Percentiles rank a stretch among this genome's conserved stretches.
phyloP scores from a whole-genome alignment of 2,888 invertebrate species.

The Diarsia brunnea region DNA sequence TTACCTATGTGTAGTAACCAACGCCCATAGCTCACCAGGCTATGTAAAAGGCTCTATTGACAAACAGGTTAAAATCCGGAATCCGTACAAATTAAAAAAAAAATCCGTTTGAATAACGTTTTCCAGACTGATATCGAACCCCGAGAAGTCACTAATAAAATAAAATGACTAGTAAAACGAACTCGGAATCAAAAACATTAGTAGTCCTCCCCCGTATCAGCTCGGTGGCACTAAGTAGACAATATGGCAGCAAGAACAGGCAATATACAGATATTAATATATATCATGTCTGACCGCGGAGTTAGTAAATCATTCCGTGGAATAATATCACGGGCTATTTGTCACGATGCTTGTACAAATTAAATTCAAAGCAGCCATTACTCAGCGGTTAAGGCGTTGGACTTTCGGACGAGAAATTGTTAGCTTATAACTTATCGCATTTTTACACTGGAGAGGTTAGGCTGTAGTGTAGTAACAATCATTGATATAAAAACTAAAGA shows the following conservation, averaged over 20 bases:
- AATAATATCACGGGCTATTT: constrained; percentile 27
- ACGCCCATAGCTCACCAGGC: no score
- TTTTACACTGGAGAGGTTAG: not conserved
- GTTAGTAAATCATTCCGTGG: constrained; percentile 35
- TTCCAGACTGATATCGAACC: no score
- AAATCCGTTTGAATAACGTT: no score
- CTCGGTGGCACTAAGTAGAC: constrained; percentile 33
- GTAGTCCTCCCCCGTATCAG: not conserved
- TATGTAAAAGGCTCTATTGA: no score
- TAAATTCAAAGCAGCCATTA: constrained; percentile 39
- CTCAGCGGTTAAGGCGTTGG: constrained; percentile 15
- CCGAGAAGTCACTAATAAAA: no score
- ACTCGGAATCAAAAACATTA: not conserved
- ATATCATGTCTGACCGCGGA: constrained; percentile 13
- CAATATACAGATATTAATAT: constrained; percentile 35
- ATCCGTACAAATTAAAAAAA: no score
- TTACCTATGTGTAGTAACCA: no score
- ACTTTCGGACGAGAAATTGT: not conserved
- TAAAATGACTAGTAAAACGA: not conserved
- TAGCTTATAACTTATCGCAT: not conserved
- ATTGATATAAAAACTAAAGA: no score
- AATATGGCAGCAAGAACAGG: constrained; percentile 6
- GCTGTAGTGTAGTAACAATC: not conserved
- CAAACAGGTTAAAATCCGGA: no score
- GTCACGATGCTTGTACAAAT: constrained; percentile 38